Evolutionary conservation across 2,113 vertebrate genomes (phyloP), one percentile per base, ranked within the genome.

Genomic region (Ophthalmolycus amberensis): DNA sequence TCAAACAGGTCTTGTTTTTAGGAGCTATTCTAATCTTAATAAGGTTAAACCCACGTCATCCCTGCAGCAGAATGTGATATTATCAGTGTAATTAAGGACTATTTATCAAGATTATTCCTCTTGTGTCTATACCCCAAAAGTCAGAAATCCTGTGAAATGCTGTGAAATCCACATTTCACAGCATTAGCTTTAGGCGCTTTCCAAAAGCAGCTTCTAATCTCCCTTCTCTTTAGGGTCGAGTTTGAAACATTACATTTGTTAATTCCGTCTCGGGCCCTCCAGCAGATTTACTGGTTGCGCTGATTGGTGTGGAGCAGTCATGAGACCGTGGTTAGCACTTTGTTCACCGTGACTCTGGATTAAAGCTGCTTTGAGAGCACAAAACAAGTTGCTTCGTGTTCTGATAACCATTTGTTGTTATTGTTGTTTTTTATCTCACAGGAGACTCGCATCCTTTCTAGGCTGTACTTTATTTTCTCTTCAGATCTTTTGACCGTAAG

Each of bases 261-360:
- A 25, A 70, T 63, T 75, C 71, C 64, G 60, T 29, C 22, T 29
- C 4, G 20, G 32, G 62, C 80, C 71, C 70, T 85, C 48, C 72
- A 78, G 85, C 80, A 71, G 75, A 75, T 84, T 85, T 79, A 50
- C 16, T 70, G 44, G 48, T 27, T 6, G 3, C 5, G 18, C 58
- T 66, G 65, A 25, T 80, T 32, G 8, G n/a, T 29, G 37, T 11
- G 37, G 16, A 50, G 63, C 44, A 63, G 87, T 92, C 92, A 92
- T 16, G 38, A 79, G 90, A 92, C 67, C 40, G 5, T 7, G 37
- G 72, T 79, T 34, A 50, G 84, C 75, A 8, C 60, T 76, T 68
- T 79, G 82, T 82, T 88, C 70, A 80, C 62, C 3, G 22, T 74
- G 44, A 70, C 44, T 74, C 25, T 25, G 25, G 25, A 25, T 25